Percentiles rank a stretch among this genome's conserved stretches.
Evolutionary conservation across 2,113 vertebrate genomes (phyloP).

Genomic region (Dipodomys ordii): DNA sequence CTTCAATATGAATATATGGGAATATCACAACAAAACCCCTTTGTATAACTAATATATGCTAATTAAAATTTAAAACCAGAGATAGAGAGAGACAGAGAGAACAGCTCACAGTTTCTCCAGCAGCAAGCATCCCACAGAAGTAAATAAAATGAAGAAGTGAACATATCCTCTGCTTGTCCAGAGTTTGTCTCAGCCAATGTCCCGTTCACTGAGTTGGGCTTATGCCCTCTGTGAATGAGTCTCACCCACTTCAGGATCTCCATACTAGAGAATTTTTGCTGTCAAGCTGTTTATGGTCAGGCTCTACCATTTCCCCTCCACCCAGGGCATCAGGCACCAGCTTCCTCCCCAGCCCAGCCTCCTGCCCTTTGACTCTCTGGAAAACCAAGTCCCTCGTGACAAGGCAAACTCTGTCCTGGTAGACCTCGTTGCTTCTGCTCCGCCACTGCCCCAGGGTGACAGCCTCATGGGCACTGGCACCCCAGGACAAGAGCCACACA

Average conservation of each 20-base stretch:
- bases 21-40: too few species aligned
- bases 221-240: not conserved
- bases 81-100: too few species aligned
- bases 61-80: too few species aligned
- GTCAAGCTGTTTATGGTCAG: not conserved
- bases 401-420: too few species aligned
- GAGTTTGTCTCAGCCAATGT: not conserved
- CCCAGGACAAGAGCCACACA: not conserved
- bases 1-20: too few species aligned
- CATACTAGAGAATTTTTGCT: not conserved
- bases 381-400: not conserved
- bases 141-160: conserved; percentile 24
- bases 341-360: not conserved
- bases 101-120: not conserved
- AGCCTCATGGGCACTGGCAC: rapidly evolving
- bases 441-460: not conserved
- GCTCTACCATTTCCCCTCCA: not conserved
- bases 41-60: too few species aligned
- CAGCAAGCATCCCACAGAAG: not conserved
- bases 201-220: not conserved
- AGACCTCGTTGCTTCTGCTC: not conserved
- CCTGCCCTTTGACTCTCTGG: not conserved
- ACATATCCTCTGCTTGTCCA: conserved; percentile 7
- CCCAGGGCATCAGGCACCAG: not conserved
- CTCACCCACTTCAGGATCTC: not conserved